A percentile compares a stretch with the other conserved stretches of the same genome.
These are phyloP conservation scores for Sakesphorus luctuosus DNA, from an alignment of 2,113 vertebrate species.

Conservation along the genomic window DNA sequence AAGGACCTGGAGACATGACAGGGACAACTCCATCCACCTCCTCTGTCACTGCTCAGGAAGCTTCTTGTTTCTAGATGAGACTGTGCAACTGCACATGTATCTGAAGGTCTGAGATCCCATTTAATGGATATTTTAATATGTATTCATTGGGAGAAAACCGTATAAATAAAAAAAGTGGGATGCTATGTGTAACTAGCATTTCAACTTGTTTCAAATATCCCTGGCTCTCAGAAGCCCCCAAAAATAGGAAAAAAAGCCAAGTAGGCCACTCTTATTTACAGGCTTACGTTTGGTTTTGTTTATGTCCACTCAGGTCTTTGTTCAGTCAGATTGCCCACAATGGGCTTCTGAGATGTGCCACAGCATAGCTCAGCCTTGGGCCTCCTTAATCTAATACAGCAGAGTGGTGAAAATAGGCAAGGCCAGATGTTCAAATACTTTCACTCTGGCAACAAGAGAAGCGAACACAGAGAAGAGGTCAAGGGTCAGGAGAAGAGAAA, in stretches of 20 bases:
- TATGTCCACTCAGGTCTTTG: background rate
- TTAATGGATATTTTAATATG: background rate
- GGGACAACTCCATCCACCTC: background rate
- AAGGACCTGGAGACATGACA: background rate
- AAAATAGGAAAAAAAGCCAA: background rate
- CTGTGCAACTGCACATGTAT: background rate
- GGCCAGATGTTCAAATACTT: conserved; percentile 75
- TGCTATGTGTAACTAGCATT: background rate
- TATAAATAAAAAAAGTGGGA: background rate
- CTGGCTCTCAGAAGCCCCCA: background rate
- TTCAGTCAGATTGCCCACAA: conserved; percentile 1
- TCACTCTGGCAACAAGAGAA: conserved; percentile 73
- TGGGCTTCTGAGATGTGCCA: conserved; percentile 39
- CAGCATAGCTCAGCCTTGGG: conserved; percentile 62
- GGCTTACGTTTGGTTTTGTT: background rate
- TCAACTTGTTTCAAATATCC: background rate
- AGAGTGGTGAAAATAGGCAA: conserved; percentile 58
- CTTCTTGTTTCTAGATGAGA: background rate
- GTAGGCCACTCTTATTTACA: background rate
- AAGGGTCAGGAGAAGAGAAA: conserved; percentile 60
- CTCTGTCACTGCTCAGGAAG: background rate
- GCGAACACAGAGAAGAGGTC: conserved; percentile 62
- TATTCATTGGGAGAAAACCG: background rate
- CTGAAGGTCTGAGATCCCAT: background rate
- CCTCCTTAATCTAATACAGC: conserved; percentile 74